These are phyloP conservation scores for Microctenopoma lineatum DNA, from an alignment of 2,797 vertebrate genomes.

Conservation along the genomic window DNA sequence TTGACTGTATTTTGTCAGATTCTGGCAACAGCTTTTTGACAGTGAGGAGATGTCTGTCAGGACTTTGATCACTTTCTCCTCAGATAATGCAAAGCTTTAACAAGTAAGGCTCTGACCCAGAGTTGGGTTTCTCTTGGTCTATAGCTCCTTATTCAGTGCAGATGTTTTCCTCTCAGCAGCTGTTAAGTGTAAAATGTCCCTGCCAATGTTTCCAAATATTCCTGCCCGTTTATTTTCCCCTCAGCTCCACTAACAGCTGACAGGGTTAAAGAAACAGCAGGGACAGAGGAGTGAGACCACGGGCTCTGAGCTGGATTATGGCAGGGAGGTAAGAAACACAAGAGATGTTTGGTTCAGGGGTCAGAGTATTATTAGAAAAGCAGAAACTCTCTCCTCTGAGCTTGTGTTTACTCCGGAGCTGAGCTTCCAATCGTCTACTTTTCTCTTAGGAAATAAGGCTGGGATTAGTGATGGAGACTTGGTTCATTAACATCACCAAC, in stretches of 20 bases:
- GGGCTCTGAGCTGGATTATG: constrained; percentile 13
- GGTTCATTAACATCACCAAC: too few relatives aligned
- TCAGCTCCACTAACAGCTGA: background rate
- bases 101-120: too few relatives aligned
- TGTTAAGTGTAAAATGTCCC: background rate
- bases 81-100: too few relatives aligned
- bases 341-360: constrained; percentile 16
- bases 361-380: constrained; percentile 1
- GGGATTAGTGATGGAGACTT: background rate
- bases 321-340: constrained; percentile 10
- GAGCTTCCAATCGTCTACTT: constrained; percentile 8
- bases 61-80: too few relatives aligned
- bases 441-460: constrained; percentile 4
- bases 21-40: too few relatives aligned
- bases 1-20: too few relatives aligned
- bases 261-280: constrained; percentile 4
- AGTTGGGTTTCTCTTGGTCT: background rate
- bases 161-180: background rate
- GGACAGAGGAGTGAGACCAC: constrained; percentile 5
- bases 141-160: background rate
- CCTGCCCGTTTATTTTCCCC: constrained; percentile 5
- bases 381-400: background rate
- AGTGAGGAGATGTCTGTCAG: too few relatives aligned
- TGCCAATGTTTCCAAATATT: background rate
- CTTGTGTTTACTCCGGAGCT: constrained; percentile 5